Percentiles rank a stretch among this genome's conserved stretches.
Evolutionary conservation across 2,113 vertebrate genomes (phyloP).

Genomic region (Perca flavescens): DNA sequence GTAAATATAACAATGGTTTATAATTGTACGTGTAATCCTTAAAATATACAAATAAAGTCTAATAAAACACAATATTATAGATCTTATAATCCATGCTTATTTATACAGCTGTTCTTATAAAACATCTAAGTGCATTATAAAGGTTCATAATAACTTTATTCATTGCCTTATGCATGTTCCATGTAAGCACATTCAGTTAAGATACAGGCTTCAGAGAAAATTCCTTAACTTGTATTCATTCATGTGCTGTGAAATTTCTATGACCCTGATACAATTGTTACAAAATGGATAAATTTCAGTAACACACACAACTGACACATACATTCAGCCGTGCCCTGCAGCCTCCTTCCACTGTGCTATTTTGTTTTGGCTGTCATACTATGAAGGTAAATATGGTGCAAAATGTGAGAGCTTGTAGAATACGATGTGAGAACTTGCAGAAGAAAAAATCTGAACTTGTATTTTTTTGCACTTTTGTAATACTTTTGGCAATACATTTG

Average conservation of each 20-base stretch:
- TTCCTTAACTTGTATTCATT: neutral
- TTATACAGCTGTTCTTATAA: neutral
- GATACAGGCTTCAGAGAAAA: neutral
- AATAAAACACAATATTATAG: neutral
- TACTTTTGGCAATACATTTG: no score
- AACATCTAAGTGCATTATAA: neutral
- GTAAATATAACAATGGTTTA: neutral
- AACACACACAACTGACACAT: neutral
- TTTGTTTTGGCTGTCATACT: conserved; percentile 18
- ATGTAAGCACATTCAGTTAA: neutral
- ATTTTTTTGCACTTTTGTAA: no score
- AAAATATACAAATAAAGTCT: neutral
- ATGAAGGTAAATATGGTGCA: no score
- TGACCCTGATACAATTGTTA: neutral
- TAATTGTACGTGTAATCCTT: neutral
- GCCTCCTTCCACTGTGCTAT: neutral
- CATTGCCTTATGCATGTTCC: neutral
- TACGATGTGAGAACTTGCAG: no score
- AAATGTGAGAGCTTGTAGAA: no score
- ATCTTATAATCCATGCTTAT: neutral
- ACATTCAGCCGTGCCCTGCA: neutral
- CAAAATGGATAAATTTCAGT: neutral
- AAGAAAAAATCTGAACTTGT: no score
- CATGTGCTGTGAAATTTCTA: neutral
- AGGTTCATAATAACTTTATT: neutral